Evolutionary conservation across 2,888 invertebrate genomes (phyloP).

Genomic region (Trichacis sp.): DNA sequence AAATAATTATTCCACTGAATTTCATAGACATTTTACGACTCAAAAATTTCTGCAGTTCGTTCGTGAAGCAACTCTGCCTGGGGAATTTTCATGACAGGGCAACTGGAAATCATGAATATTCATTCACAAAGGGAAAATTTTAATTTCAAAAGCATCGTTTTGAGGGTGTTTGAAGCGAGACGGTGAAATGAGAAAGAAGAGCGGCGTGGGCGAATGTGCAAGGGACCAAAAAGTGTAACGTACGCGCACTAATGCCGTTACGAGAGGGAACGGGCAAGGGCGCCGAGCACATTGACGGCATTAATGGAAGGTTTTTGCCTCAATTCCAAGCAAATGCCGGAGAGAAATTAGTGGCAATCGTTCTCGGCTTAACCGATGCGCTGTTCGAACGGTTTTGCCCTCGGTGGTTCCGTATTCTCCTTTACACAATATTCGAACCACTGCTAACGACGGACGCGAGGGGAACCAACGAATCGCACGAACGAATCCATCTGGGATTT

Average conservation of each 20-base stretch:
- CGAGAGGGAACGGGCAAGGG: constrained; percentile 20
- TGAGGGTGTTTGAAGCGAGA: neutral
- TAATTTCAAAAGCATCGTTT: too few relatives aligned
- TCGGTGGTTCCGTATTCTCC: constrained; percentile 14
- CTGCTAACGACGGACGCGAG: constrained; percentile 18
- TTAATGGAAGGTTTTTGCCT: constrained; percentile 59
- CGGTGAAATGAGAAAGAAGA: neutral
- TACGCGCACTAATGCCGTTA: constrained; percentile 27
- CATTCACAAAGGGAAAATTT: too few relatives aligned
- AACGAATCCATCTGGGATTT: constrained; percentile 14
- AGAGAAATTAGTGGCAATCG: constrained; percentile 65
- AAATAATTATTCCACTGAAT: too few relatives aligned
- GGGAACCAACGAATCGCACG: constrained; percentile 17
- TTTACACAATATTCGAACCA: constrained; percentile 22
- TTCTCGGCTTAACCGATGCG: constrained; percentile 62
- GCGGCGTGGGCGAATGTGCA: neutral
- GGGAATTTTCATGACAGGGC: too few relatives aligned
- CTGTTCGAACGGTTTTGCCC: constrained; percentile 51
- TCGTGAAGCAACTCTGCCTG: too few relatives aligned
- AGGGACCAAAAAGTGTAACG: constrained; percentile 12
- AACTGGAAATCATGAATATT: too few relatives aligned
- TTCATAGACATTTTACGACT: too few relatives aligned
- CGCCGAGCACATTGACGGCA: constrained; percentile 55
- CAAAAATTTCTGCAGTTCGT: too few relatives aligned
- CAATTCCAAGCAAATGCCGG: constrained; percentile 30